Evolutionary conservation across 1,140 invertebrate genomes (phyloP).

Genomic region (Sesamia nonagrioides): DNA sequence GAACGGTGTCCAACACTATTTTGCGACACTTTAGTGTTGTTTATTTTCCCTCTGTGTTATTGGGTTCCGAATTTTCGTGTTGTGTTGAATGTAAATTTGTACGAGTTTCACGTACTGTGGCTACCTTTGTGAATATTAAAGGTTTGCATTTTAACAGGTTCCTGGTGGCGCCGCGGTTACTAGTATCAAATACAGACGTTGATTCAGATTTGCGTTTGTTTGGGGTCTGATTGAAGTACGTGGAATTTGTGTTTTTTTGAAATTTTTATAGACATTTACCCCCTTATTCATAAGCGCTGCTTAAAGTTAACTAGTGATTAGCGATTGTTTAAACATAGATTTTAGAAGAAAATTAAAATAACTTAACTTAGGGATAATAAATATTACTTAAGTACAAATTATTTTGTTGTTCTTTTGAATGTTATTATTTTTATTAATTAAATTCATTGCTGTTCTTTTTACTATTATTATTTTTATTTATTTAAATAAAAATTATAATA

Average conservation of each 20-base stretch:
- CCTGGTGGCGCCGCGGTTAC: not conserved
- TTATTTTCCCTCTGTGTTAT: conserved; percentile 49
- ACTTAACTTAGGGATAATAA: no score
- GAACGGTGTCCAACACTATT: conserved; percentile 47
- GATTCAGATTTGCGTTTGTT: conserved; percentile 12
- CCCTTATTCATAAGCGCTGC: no score
- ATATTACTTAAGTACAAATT: no score
- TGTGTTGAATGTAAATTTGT: conserved; percentile 47
- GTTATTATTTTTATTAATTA: no score
- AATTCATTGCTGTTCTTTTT: no score
- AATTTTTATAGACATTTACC: no score
- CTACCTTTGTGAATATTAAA: conserved; percentile 40
- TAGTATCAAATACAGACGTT: conserved; percentile 15
- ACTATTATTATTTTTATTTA: no score
- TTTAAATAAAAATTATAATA: no score
- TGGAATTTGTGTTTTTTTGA: not conserved
- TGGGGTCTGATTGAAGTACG: not conserved
- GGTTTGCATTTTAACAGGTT: conserved; percentile 35
- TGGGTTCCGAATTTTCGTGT: conserved; percentile 46
- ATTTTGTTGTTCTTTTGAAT: no score
- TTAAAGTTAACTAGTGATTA: no score
- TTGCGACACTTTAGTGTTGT: conserved; percentile 50
- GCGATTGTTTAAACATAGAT: no score
- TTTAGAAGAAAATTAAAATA: no score
- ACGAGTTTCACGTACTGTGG: conserved; percentile 34